Base-by-base conservation (phyloP, 2,888 invertebrate species). In the Lacanobia oleracea region DNA sequence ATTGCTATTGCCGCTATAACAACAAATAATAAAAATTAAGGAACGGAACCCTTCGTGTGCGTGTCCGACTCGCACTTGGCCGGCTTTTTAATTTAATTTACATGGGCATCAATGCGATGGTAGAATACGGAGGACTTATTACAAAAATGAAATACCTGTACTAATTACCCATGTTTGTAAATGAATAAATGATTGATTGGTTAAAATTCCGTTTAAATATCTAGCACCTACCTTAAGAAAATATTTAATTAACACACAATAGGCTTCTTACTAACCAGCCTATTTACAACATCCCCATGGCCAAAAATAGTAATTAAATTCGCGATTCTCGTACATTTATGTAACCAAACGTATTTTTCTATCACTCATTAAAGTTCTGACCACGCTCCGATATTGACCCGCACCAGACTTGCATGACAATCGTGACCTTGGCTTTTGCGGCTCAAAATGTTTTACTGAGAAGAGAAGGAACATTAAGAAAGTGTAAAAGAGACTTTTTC, bases 391-490 rank as follows among this genome's bases (percentile, higher is more conserved):
- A 81, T 88, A 83, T 86, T 90, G 92, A 90, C 92, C 93, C 82
- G 88, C 77, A 88, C 91, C 88, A 86, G 87, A 70, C 50, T 53
- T 69, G 93, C 89, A 92, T 92, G 69, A 67, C 86, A 90, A 92
- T 86, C 68, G 21, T 73, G 86, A 83, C 89, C 89, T 72, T 80
- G 81, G 67, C 43, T 21, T 40, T 62, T 53, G 53, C 56, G 56
- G 40, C 56, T 69, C 67, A 45, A 67, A 84, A 56, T 43, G 48
- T 53, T 59, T 14, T 2, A 14, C 10, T n/a, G 14, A 50, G 40
- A 21, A 48, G 45, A n/a, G 10, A 54, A 62, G 10, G 33, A 54
- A 66, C 53, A 80, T 56, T 56, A 61, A 61, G 67, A 61, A 61
- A n/a, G 50, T n/a, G 33, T 45, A 7, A 18, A 48, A 48, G 43